phyloP scores from a whole-genome alignment of 2,797 vertebrate species.

The Pygocentrus nattereri region DNA sequence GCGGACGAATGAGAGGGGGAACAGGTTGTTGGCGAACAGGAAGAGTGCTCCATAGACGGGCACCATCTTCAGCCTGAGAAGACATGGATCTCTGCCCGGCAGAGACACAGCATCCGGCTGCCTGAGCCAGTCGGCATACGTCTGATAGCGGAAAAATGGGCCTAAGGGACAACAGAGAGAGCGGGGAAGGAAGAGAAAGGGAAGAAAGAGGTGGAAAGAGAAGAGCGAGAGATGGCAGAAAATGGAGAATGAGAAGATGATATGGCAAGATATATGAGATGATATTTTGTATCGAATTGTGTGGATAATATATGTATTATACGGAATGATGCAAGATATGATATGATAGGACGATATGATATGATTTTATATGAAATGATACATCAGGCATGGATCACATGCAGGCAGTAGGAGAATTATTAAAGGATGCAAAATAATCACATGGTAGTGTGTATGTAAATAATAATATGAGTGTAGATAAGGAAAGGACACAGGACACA shows the following conservation, averaged over 20 bases:
- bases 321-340: background rate
- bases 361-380: background rate
- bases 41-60: constrained; percentile 86
- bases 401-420: background rate
- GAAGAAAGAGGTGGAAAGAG: background rate
- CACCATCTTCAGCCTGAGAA: constrained; percentile 82
- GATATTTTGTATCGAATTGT: background rate
- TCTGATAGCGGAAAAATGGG: constrained; percentile 91
- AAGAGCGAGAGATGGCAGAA: constrained; percentile 25
- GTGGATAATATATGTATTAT: background rate
- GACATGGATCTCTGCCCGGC: constrained; percentile 82
- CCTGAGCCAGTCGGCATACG: constrained; percentile 86
- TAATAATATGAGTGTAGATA: constrained; percentile 34
- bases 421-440: constrained; percentile 6
- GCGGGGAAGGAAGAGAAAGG: constrained; percentile 33
- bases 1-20: constrained; percentile 86
- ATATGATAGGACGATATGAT: background rate
- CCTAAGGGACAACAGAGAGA: constrained; percentile 73
- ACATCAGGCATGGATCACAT: background rate
- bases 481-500: constrained; percentile 38
- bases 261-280: background rate
- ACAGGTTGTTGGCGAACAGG: constrained; percentile 80
- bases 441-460: constrained; percentile 32
- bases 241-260: constrained; percentile 40
- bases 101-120: constrained; percentile 80